phyloP scores from a whole-genome alignment of 1,140 invertebrate genomes.

The Drosophila melanogaster region DNA sequence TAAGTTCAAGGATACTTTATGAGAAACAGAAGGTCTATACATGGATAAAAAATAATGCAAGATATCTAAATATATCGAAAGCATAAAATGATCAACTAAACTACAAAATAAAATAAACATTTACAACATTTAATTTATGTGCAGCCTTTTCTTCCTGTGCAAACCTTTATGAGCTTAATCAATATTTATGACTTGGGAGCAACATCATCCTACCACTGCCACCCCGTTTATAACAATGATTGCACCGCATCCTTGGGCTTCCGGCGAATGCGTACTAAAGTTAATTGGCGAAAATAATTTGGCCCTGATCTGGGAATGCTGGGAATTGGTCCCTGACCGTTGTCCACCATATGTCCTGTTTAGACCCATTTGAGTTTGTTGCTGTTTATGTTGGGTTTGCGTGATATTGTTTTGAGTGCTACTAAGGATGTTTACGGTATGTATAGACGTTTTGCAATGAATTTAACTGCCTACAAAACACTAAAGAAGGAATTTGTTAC shows the following conservation, averaged over 20 bases:
- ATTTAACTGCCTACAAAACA: neutral
- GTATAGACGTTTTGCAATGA: constrained; percentile 8
- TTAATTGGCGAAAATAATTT: constrained; percentile 55
- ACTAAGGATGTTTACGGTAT: neutral
- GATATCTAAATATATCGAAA: neutral
- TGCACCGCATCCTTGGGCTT: constrained; percentile 28
- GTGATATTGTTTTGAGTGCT: constrained; percentile 6
- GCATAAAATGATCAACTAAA: neutral
- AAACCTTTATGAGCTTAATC: constrained; percentile 41
- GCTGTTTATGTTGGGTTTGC: constrained; percentile 8
- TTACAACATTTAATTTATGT: neutral
- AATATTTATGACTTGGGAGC: constrained; percentile 36
- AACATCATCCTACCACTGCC: constrained; percentile 2
- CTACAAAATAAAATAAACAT: neutral
- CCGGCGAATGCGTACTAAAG: constrained; percentile 29
- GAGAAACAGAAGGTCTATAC: neutral
- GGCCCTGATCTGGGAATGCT: constrained; percentile 31
- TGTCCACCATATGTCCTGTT: constrained; percentile 41
- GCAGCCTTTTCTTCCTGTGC: constrained; percentile 9
- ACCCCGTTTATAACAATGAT: constrained; percentile 26
- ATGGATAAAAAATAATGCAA: too few relatives aligned
- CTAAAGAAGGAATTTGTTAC: neutral
- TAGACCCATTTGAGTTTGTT: constrained; percentile 8
- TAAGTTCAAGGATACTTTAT: neutral
- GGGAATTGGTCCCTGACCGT: constrained; percentile 37